Evolutionary conservation across 2,797 vertebrate genomes (phyloP), one percentile per base, ranked within the genome.

Genomic region (Emys orbicularis): DNA sequence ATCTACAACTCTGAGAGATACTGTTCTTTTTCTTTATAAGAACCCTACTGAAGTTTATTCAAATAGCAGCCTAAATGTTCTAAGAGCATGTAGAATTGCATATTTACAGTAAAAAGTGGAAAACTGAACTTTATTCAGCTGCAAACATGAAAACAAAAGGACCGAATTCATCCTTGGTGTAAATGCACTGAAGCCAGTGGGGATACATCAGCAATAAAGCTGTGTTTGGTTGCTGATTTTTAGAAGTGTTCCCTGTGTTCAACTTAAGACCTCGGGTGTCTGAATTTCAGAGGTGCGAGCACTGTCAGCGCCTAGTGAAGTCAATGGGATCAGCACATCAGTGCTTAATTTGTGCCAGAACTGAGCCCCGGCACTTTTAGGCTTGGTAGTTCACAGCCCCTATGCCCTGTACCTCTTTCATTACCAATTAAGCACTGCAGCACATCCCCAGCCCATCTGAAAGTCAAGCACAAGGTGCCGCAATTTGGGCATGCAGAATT

Each of bases 111-210:
- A 21, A 23, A 49, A 50, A 52, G 12, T 37, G 9, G 34, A 59
- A 94, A 93, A 9, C 23, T 47, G 37, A n/a, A 4, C 1, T 1
- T 31, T 44, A 12, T 59, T 44, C 1, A 0, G 41, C 44, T 0
- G 1, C 1, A 4, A 19, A 68, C 44, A 61, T n/a, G 2, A 27
- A 18, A 23, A 49, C 13, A 16, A 50, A 31, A 80, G 79, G 82
- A 27, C 15, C 79, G 21, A 16, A 47, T 85, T 44, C 44, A 79
- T 5, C 79, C 3, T 0, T 84, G 54, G 54, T 19, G 21, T 0
- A 86, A 86, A 87, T 50, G 37, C 87, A 84, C 87, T 8, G 5
- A 84, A 81, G 44, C 23, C 31, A 65, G 2, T 0, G 2, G 74
- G 34, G 74, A 77, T 77, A 49, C 27, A 77, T 5, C 74, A 41